These are phyloP conservation scores for Noturus placidus DNA, from an alignment of 2,113 vertebrate genomes.

Conservation along the genomic window DNA sequence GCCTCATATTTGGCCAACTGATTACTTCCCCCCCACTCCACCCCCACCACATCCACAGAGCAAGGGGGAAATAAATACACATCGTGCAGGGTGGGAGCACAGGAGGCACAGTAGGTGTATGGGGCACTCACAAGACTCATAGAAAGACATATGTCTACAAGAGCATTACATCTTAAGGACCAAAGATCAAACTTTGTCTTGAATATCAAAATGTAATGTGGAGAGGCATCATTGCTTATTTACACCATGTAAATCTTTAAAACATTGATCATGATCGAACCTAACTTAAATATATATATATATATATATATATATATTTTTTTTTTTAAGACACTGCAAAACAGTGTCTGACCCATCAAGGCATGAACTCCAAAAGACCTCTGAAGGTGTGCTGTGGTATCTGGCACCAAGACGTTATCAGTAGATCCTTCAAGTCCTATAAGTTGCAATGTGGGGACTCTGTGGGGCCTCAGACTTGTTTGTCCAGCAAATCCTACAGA, in stretches of 20 bases:
- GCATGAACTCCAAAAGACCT: too few relatives aligned
- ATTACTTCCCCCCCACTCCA: slow-evolving; percentile 62
- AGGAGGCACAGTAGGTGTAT: slow-evolving; percentile 19
- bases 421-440: too few relatives aligned
- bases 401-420: too few relatives aligned
- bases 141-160: slow-evolving; percentile 32
- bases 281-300: background rate
- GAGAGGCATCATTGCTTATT: background rate
- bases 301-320: too few relatives aligned
- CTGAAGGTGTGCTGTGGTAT: too few relatives aligned
- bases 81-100: slow-evolving; percentile 51
- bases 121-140: slow-evolving; percentile 23
- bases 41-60: slow-evolving; percentile 31
- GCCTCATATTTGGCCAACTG: slow-evolving; percentile 89
- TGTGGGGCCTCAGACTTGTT: too few relatives aligned
- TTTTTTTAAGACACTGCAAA: background rate
- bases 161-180: slow-evolving; percentile 23
- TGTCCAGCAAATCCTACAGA: too few relatives aligned
- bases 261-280: background rate
- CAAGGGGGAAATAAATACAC: slow-evolving; percentile 71
- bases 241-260: background rate
- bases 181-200: slow-evolving; percentile 23
- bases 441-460: too few relatives aligned
- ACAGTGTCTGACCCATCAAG: too few relatives aligned
- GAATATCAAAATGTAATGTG: slow-evolving; percentile 1